Percentiles rank a stretch among this genome's conserved stretches.
Evolutionary conservation across 92 coral and sea anemone genomes (phyloP).

Genomic region (Phenganax subtilis): DNA sequence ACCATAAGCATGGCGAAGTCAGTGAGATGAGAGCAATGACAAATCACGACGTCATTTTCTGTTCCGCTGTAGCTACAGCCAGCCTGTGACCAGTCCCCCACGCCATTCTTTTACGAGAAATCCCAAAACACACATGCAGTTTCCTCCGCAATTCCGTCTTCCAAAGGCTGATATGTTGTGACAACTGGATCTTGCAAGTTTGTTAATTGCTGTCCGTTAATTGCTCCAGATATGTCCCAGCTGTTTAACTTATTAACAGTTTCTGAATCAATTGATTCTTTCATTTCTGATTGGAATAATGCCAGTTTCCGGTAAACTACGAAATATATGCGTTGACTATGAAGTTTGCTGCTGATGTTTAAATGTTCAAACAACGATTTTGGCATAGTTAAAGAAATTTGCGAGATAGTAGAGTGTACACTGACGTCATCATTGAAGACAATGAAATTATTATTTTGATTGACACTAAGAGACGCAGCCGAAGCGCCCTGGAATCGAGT

Average conservation of each 20-base stretch:
- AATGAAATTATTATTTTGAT: not conserved
- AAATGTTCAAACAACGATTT: constrained; percentile 8
- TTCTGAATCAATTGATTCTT: not conserved
- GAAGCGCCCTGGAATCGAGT: not conserved
- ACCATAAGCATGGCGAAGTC: constrained; percentile 1
- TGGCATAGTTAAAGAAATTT: constrained; percentile 10
- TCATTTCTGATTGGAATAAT: constrained; percentile 1
- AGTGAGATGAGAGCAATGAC: constrained; percentile 10
- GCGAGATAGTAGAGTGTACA: not conserved
- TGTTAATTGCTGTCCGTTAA: not conserved
- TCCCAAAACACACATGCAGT: constrained; percentile 22
- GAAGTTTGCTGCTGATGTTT: not conserved
- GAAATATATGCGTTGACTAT: not conserved
- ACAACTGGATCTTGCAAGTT: constrained; percentile 9
- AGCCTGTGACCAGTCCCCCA: constrained; percentile 7
- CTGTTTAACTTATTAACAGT: constrained; percentile 5
- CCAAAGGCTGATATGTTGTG: constrained; percentile 5
- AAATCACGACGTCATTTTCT: not conserved
- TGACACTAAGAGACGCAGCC: not conserved
- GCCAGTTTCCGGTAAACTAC: not conserved
- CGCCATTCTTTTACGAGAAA: constrained; percentile 2
- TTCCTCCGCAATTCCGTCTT: not conserved
- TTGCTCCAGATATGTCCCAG: constrained; percentile 6
- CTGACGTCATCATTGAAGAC: not conserved
- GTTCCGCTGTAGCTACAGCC: constrained; percentile 5